Evolutionary conservation across 2,113 vertebrate species (phyloP), one percentile per base, ranked within the genome.

Genomic region (Lasiurus borealis): DNA sequence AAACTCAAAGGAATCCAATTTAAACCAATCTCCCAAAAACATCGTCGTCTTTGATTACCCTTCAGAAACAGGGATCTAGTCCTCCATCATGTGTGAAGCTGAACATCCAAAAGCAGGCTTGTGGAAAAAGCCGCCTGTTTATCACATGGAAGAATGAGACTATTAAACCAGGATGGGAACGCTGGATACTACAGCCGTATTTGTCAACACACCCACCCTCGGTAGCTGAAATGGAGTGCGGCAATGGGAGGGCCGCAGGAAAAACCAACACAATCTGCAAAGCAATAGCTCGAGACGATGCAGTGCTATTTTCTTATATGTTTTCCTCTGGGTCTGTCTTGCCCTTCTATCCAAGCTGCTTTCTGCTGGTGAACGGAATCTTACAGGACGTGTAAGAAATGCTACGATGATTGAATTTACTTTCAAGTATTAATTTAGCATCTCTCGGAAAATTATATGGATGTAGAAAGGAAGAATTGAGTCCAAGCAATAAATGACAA

Each of bases 21-120:
- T 94, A 94, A 94, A 85, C 23, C 59, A 85, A 54, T 88, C 52
- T 88, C 34, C 36, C 46, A 0, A 14, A 75, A 77, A 92, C n/a
- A 88, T 82, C 52, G 68, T 77, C 68, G 62, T 85, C 76, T 94
- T 90, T 93, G 68, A 95, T 92, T 82, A 77, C 13, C 40, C 46
- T 95, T 85, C 75, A 90, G 69, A 77, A 66, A 85, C 91, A 48
- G 84, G 11, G 62, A 64, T 64, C 54, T 52, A 84, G 85, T 75
- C 27, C 44, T 86, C 86, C 23, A 86, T 83, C 66, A 64, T 59
- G 23, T 66, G 25, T 66, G 16, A 95, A 96, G 66, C 1, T 50
- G 52, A 89, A 91, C 25, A 91, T 71, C 50, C 62, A 92, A 82
- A 73, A 93, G 62, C 27, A 68, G n/a, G n/a, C 36, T 71, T 86